phyloP scores from a whole-genome alignment of 2,113 vertebrate species.

The rat (Rattus norvegicus) region DNA sequence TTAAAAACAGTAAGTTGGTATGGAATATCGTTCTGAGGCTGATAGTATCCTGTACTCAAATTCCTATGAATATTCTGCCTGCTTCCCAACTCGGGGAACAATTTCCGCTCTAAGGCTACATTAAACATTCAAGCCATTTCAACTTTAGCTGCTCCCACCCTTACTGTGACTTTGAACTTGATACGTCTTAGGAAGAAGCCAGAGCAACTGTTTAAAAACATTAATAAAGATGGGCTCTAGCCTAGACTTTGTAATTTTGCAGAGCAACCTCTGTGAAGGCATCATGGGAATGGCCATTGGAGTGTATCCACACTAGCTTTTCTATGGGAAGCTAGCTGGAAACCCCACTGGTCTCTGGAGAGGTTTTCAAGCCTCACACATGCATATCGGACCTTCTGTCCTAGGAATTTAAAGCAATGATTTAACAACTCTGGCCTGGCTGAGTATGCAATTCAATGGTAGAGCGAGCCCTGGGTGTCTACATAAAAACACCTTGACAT shows the following conservation, averaged over 20 bases:
- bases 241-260: constrained; percentile 74
- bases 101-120: constrained; percentile 71
- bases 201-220: constrained; percentile 69
- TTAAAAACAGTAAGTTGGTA: constrained; percentile 58
- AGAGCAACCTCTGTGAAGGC: constrained; percentile 44
- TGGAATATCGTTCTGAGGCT: constrained; percentile 70
- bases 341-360: not conserved
- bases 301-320: not conserved
- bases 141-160: constrained; percentile 64
- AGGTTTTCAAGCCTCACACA: not conserved
- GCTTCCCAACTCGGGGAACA: constrained; percentile 65
- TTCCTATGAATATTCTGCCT: constrained; percentile 77
- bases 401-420: not conserved
- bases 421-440: not conserved
- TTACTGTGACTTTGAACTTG: constrained; percentile 79
- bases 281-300: constrained; percentile 9
- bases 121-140: constrained; percentile 67
- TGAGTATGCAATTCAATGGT: no score
- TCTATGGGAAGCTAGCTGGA: constrained; percentile 40
- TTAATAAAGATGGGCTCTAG: constrained; percentile 70
- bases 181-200: constrained; percentile 73
- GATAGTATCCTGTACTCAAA: constrained; percentile 59
- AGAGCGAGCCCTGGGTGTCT: not conserved
- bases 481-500: not conserved
- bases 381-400: not conserved